A percentile compares a stretch with the other conserved stretches of the same genome.
phyloP scores from a whole-genome alignment of 2,113 vertebrate genomes.

The Lanius collurio region DNA sequence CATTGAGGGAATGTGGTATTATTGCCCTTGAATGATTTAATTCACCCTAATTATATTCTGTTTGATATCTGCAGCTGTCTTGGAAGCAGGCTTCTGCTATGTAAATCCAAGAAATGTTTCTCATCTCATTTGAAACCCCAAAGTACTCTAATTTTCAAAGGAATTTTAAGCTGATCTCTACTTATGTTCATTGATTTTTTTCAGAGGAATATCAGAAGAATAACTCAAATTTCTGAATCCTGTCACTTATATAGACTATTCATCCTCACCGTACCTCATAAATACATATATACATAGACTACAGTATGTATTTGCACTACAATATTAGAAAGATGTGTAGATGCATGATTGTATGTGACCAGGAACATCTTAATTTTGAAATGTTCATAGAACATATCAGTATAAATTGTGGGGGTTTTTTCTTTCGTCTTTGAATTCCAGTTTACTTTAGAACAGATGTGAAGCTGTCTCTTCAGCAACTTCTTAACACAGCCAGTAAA shows the following conservation, averaged over 20 bases:
- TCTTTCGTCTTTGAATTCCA: not conserved
- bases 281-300: not conserved
- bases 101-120: slow-evolving; percentile 16
- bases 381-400: not conserved
- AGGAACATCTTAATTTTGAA: not conserved
- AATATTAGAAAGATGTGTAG: not conserved
- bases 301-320: not conserved
- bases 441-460: not conserved
- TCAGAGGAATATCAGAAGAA: not conserved
- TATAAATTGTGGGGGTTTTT: not conserved
- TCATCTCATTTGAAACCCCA: slow-evolving; percentile 21
- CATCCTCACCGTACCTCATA: not conserved
- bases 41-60: slow-evolving; percentile 49
- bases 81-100: slow-evolving; percentile 41
- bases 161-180: slow-evolving; percentile 8
- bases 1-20: slow-evolving; percentile 18
- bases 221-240: not conserved
- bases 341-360: not conserved
- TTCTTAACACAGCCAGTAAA: not conserved
- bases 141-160: slow-evolving; percentile 35
- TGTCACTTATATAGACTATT: not conserved
- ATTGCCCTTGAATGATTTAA: slow-evolving; percentile 45
- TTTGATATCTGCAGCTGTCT: slow-evolving; percentile 56
- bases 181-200: not conserved
- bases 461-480: not conserved